Base-by-base conservation (phyloP, 2,113 vertebrate genomes). In the Zosterops hypoxanthus region DNA sequence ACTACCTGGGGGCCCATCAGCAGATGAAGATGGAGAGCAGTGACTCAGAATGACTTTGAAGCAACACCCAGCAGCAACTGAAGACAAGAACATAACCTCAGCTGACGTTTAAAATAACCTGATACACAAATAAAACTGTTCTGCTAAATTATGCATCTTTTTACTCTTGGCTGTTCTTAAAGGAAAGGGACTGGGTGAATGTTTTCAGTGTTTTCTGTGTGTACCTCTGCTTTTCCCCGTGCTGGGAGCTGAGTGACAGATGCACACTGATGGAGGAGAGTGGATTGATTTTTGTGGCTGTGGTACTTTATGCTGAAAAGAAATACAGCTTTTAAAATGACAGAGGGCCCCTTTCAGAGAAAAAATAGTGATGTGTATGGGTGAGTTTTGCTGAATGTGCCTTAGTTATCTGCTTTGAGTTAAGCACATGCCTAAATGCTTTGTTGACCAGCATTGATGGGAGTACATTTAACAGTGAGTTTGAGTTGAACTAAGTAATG, bases 31-130 rank as follows among this genome's bases (percentile, higher is more conserved):
- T 82, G 87, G 91, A 97, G 76, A 96, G 93, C 57, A 91, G 82
- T 86, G 96, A 96, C 95, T 97, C 94, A 90, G 50, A 94, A 86
- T 95, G 96, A 96, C 94, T 96, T 97, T 94, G 93, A 93, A 96
- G 64, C 82, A 96, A 66, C 91, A 86, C 87, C 91, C 83, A 90
- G 91, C 89, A 97, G 94, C 92, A 88, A 56, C 61, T 65, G 68
- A 84, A 90, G 91, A 82, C 59, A 79, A 88, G 85, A 94, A 73
- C 11, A 41, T 93, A 95, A 94, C 95, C 94, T 96, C 59, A 84
- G 57, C 47, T 94, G 95, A 94, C 23, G 5, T 88, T 92, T 81
- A 84, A 77, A 95, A 82, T 59, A 92, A 95, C 63, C 42, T 3
- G 0, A 72, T 76, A 69, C 72, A 86, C 94, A 91, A 95, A 94